Conservation (phyloP, 2,797 vertebrate species). For the Denticeps clupeoides region DNA sequence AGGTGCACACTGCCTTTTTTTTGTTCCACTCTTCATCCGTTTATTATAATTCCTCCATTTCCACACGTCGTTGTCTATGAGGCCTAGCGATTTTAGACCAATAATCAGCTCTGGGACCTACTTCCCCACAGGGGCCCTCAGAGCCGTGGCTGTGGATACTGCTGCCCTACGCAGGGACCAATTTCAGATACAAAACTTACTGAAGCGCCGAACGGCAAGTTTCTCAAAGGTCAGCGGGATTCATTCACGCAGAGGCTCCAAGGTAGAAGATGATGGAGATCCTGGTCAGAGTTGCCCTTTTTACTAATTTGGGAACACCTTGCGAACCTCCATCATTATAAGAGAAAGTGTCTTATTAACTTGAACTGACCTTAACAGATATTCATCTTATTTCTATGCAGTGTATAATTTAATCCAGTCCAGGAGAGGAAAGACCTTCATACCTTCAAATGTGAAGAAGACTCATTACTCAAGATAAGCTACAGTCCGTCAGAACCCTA, state of each 20-base stretch:
- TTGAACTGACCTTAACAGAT: too few relatives aligned
- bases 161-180: background rate
- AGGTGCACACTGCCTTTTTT: background rate
- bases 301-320: too few relatives aligned
- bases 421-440: too few relatives aligned
- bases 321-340: too few relatives aligned
- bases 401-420: too few relatives aligned
- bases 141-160: background rate
- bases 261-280: background rate
- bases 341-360: too few relatives aligned
- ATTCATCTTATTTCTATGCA: too few relatives aligned
- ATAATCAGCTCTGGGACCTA: constrained; percentile 1
- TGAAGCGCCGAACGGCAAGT: constrained; percentile 4
- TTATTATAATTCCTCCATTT: constrained; percentile 2
- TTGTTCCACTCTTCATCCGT: constrained; percentile 1
- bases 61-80: background rate
- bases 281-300: background rate
- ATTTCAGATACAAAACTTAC: background rate
- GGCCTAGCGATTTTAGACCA: background rate
- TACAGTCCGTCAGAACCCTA: too few relatives aligned
- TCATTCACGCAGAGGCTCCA: background rate
- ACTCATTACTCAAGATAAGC: too few relatives aligned
- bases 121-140: background rate
- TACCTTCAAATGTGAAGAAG: too few relatives aligned
- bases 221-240: background rate